phyloP scores from a whole-genome alignment of 2,888 invertebrate genomes.

The Augiades crinisus region DNA sequence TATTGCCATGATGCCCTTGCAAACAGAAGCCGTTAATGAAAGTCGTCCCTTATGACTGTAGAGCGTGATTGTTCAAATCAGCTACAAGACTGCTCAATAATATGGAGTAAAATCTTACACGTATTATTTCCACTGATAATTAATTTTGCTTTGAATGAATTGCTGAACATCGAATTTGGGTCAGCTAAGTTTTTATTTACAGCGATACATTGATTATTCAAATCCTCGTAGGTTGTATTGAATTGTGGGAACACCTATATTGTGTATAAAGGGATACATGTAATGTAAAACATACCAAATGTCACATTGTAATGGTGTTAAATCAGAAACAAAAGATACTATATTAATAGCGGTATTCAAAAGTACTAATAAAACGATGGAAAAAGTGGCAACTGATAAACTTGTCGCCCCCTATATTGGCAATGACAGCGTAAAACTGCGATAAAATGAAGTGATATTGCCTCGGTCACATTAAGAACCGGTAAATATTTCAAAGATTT shows the following conservation, averaged over 20 bases:
- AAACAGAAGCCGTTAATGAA: conserved; percentile 10
- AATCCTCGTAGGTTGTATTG: too few species aligned
- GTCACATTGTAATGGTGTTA: too few species aligned
- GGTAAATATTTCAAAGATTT: too few species aligned
- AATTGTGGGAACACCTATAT: too few species aligned
- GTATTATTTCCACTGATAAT: not conserved
- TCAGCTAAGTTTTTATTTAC: too few species aligned
- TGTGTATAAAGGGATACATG: too few species aligned
- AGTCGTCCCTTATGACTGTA: conserved; percentile 8
- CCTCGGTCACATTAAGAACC: not conserved
- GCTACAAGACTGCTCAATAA: not conserved
- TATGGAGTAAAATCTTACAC: not conserved
- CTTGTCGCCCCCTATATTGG: not conserved
- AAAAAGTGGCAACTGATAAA: too few species aligned
- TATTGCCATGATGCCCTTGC: conserved; percentile 9
- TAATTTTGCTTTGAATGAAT: not conserved
- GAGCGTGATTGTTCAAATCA: not conserved
- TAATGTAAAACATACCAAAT: too few species aligned
- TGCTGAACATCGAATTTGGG: too few species aligned
- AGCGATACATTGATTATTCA: too few species aligned
- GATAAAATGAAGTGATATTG: conserved; percentile 8
- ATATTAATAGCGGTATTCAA: not conserved
- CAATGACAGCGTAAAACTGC: not conserved
- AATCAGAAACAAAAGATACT: too few species aligned
- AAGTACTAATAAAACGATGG: not conserved